These are phyloP conservation scores for Thymelicus sylvestris DNA, from an alignment of 2,888 invertebrate genomes.

Conservation along the genomic window DNA sequence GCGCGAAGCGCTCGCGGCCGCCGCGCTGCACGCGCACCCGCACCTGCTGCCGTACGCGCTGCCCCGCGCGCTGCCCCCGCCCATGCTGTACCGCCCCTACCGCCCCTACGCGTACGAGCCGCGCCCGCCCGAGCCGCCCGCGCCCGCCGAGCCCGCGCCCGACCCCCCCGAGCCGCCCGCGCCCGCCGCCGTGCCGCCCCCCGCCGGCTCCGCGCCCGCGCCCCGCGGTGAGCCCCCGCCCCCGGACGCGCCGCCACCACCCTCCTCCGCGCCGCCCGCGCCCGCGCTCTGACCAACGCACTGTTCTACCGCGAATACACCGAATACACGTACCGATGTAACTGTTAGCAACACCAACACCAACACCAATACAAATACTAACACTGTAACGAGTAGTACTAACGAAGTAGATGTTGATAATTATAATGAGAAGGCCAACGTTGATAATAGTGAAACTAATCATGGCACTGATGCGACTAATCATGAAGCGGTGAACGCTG, in stretches of 20 bases:
- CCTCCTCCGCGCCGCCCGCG: conserved; percentile 35
- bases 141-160: conserved; percentile 41
- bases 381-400: conserved; percentile 1
- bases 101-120: conserved; percentile 58
- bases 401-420: not conserved
- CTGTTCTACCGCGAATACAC: not conserved
- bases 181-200: conserved; percentile 43
- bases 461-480: too few species aligned
- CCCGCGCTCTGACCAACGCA: conserved; percentile 11
- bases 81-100: conserved; percentile 65
- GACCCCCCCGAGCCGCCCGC: conserved; percentile 43
- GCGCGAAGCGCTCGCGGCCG: conserved; percentile 63
- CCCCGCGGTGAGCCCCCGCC: conserved; percentile 40
- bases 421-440: too few species aligned
- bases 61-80: conserved; percentile 60
- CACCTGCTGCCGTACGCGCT: conserved; percentile 54
- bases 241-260: conserved; percentile 8
- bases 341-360: too few species aligned
- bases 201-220: conserved; percentile 43
- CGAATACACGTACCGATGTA: conserved; percentile 7
- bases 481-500: too few species aligned
- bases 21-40: conserved; percentile 52
- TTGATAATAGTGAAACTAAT: too few species aligned
- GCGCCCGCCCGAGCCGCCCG: conserved; percentile 43
- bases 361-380: too few species aligned